Evolutionary conservation across 2,888 invertebrate species (phyloP).

Genomic region (Amblyjoppa fuscipennis): DNA sequence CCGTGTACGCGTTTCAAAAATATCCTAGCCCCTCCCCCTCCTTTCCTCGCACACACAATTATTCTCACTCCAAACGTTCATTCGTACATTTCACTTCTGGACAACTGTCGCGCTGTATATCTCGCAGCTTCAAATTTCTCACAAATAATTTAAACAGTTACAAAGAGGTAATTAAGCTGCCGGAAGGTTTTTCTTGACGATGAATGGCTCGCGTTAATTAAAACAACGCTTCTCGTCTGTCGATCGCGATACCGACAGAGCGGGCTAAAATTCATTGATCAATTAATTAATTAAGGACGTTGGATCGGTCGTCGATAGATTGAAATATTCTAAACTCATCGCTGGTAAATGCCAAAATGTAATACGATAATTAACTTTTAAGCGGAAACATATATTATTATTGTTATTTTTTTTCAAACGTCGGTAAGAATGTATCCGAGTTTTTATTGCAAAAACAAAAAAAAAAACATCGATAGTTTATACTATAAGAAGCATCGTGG

Average conservation of each 20-base stretch:
- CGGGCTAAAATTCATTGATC: not conserved
- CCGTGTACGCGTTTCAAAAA: conserved; percentile 76
- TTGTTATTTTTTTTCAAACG: not conserved
- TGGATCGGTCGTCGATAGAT: conserved; percentile 5
- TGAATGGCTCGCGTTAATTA: not conserved
- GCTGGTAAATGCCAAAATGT: not conserved
- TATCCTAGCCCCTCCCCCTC: conserved; percentile 73
- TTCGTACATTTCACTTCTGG: conserved; percentile 8
- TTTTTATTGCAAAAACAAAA: not conserved
- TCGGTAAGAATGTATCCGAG: conserved; percentile 32
- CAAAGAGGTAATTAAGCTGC: not conserved
- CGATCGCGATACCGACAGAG: not conserved
- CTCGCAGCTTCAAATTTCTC: not conserved
- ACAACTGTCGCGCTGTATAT: conserved; percentile 3
- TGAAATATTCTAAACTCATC: not conserved
- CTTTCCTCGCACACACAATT: conserved; percentile 65
- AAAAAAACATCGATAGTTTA: not conserved
- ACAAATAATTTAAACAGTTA: conserved; percentile 14
- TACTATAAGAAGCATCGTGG: conserved; percentile 1
- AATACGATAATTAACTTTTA: not conserved
- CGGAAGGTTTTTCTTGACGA: not conserved
- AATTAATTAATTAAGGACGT: not conserved
- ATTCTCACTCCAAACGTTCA: conserved; percentile 50
- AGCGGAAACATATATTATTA: not conserved
- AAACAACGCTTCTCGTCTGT: not conserved